Evolutionary conservation across 2,113 vertebrate species (phyloP).

Genomic region (Pituophis catenifer): DNA sequence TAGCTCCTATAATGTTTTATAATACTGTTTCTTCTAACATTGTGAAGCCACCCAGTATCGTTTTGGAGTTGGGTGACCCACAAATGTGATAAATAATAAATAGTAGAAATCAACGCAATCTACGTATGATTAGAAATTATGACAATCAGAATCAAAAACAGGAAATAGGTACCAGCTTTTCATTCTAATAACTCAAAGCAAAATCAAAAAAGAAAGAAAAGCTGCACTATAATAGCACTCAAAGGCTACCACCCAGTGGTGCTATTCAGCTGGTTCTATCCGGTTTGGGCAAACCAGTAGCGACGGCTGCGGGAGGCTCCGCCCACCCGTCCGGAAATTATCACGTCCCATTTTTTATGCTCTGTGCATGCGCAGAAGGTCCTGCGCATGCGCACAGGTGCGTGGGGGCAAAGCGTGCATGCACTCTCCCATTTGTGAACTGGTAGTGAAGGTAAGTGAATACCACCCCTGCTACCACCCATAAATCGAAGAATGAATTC

Average conservation of each 20-base stretch:
- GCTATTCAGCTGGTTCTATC: too few relatives aligned
- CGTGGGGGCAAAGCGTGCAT: too few relatives aligned
- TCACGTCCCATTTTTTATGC: too few relatives aligned
- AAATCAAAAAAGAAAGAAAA: neutral
- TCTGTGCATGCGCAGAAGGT: too few relatives aligned
- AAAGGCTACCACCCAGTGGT: neutral
- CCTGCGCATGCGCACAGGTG: too few relatives aligned
- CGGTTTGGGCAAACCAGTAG: too few relatives aligned
- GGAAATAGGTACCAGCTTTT: neutral
- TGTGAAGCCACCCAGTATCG: neutral
- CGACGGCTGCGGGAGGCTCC: too few relatives aligned
- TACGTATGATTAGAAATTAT: neutral
- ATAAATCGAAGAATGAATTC: neutral
- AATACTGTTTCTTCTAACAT: neutral
- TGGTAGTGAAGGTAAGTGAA: too few relatives aligned
- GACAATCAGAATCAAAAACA: neutral
- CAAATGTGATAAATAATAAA: neutral
- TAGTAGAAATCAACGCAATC: neutral
- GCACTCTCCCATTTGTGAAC: too few relatives aligned
- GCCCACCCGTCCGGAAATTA: too few relatives aligned
- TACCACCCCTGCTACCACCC: neutral
- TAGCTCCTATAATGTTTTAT: neutral
- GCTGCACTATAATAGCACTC: neutral
- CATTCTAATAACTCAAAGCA: neutral
- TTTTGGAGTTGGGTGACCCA: neutral